Evolutionary conservation across 2,888 invertebrate species (phyloP).

Genomic region (Pyrrhosoma nymphula): DNA sequence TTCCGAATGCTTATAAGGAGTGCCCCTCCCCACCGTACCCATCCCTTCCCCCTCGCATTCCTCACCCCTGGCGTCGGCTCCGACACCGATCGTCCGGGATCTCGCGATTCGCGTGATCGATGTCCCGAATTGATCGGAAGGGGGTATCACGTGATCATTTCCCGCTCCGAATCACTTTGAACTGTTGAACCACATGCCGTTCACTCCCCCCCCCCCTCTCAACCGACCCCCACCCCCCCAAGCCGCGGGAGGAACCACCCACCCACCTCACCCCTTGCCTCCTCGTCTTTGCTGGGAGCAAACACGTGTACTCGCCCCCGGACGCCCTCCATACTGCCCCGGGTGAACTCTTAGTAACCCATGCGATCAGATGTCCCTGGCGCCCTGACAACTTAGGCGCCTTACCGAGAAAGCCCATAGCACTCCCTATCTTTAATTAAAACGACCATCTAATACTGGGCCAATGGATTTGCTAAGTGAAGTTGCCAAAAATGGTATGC

Average conservation of each 20-base stretch:
- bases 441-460: too few relatives aligned
- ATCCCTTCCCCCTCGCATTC: background rate
- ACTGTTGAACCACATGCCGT: background rate
- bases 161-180: background rate
- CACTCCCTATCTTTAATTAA: too few relatives aligned
- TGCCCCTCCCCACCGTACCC: background rate
- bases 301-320: background rate
- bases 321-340: too few relatives aligned
- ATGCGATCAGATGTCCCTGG: too few relatives aligned
- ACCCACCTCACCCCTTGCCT: too few relatives aligned
- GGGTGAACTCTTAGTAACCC: too few relatives aligned
- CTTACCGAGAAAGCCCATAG: too few relatives aligned
- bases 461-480: too few relatives aligned
- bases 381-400: too few relatives aligned
- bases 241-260: background rate
- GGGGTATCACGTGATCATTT: background rate
- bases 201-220: too few relatives aligned
- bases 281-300: background rate
- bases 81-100: background rate
- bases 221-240: too few relatives aligned
- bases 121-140: background rate
- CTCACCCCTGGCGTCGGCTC: background rate
- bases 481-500: too few relatives aligned
- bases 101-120: constrained; percentile 10
- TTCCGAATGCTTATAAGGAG: background rate